Conservation (phyloP, 2,888 invertebrate genomes). For the Chrysolina oricalcia region DNA sequence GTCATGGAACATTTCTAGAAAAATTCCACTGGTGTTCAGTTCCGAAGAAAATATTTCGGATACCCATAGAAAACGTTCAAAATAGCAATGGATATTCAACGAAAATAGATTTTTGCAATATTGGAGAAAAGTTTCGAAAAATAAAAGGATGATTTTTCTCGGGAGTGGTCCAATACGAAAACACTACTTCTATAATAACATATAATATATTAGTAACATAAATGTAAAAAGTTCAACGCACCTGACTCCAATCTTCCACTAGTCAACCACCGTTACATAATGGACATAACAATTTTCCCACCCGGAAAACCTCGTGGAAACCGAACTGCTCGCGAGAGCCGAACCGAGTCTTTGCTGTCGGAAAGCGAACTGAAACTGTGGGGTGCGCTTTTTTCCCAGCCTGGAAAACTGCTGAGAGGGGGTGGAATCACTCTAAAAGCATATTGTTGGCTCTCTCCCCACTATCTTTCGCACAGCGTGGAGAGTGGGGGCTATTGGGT, state of each 20-base stretch:
- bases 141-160: too few species aligned
- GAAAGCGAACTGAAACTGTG: conserved; percentile 48
- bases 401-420: conserved; percentile 49
- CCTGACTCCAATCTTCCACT: background rate
- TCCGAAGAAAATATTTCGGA: too few species aligned
- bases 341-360: conserved; percentile 41
- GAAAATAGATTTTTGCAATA: too few species aligned
- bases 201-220: background rate
- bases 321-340: conserved; percentile 23
- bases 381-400: conserved; percentile 51
- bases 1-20: too few species aligned
- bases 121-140: too few species aligned
- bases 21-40: too few species aligned
- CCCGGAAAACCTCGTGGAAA: conserved; percentile 23
- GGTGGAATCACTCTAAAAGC: conserved; percentile 49
- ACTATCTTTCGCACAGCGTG: conserved; percentile 36
- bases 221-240: conserved; percentile 5
- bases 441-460: conserved; percentile 53
- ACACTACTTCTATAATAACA: background rate
- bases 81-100: too few species aligned
- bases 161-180: background rate
- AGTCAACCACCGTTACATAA: conserved; percentile 14
- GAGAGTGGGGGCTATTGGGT: conserved; percentile 53
- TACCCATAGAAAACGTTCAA: too few species aligned
- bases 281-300: conserved; percentile 18